Conservation (phyloP, 2,797 vertebrate genomes). For the Sebastes oblongus region DNA sequence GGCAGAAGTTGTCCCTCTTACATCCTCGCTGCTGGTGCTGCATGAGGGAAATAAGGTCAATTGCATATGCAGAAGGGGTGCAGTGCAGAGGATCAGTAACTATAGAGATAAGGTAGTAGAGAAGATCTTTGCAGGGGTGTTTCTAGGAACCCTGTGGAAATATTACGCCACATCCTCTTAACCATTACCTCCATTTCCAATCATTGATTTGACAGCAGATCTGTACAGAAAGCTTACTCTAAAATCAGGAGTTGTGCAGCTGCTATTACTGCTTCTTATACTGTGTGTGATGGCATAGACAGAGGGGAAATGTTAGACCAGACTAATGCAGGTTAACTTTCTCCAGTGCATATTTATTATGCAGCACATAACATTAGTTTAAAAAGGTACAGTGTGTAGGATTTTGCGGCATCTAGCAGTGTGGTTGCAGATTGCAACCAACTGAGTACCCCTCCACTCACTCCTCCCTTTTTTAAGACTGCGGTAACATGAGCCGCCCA, state of each 20-base stretch:
- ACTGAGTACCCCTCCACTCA: no score
- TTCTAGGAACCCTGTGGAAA: background rate
- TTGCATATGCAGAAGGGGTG: background rate
- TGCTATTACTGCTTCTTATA: background rate
- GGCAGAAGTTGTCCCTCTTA: constrained; percentile 13
- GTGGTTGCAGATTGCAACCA: no score
- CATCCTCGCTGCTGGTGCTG: background rate
- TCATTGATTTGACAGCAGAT: background rate
- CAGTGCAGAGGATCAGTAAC: background rate
- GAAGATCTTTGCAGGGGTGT: background rate
- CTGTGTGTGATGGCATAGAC: background rate
- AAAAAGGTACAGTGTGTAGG: no score
- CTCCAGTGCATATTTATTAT: background rate
- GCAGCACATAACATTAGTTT: background rate
- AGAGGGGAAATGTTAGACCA: background rate
- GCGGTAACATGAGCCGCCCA: no score
- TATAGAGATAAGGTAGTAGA: background rate
- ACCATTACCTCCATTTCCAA: background rate
- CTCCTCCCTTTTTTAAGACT: no score
- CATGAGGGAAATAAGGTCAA: constrained; percentile 29
- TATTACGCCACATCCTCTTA: background rate
- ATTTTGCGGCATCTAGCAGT: no score
- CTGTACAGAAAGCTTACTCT: background rate
- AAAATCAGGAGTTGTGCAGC: background rate
- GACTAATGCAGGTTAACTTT: background rate